Evolutionary conservation across 1,140 invertebrate genomes (phyloP), one percentile per base, ranked within the genome.

Genomic region (Dendrolimus punctatus): DNA sequence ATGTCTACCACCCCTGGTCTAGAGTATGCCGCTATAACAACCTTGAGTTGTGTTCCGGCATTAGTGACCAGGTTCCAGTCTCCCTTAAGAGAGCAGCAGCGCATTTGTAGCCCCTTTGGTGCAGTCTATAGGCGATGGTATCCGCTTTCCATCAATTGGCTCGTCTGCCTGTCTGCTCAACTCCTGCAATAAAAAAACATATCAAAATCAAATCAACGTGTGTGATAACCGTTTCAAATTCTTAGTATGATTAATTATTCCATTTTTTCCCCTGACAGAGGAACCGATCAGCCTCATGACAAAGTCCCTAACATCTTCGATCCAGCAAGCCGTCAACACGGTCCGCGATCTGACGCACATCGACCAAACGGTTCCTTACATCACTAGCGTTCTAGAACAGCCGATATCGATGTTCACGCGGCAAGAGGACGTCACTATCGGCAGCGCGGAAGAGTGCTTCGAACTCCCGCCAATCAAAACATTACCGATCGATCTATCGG

Each of bases 381-480:
- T 82, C 53, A 62, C 63, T 9, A 76, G 74, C 60, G 76, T 85
- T 0, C 63, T 82, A 4, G 81, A 85, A 42, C 75, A 78, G n/a
- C 81, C 79, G 8, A 71, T 76, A 42, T 66, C 75, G 41, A 66
- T 75, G 46, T 70, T 81, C 57, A 73, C 77, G 0, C 60, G 70
- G 7, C 71, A 79, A 57, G 76, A 76, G 45, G 51, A 54, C 5
- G 6, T 72, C 1, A 50, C 57, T 4, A 60, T 86, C 2, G 66
- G 71, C 2, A 71, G 71, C 56, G 86, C 79, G 0, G 87, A 87
- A 51, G 87, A 87, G 47, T 88, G 85, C 60, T 82, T 86, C 69
- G 80, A 86, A 60, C 64, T 87, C 5, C 85, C 87, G 0, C 80
- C 84, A 0, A 76, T 88, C 4, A 82, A 80, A 51, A 73, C 79